Conservation (phyloP, 2,888 invertebrate species). For the Phengaris arion region DNA sequence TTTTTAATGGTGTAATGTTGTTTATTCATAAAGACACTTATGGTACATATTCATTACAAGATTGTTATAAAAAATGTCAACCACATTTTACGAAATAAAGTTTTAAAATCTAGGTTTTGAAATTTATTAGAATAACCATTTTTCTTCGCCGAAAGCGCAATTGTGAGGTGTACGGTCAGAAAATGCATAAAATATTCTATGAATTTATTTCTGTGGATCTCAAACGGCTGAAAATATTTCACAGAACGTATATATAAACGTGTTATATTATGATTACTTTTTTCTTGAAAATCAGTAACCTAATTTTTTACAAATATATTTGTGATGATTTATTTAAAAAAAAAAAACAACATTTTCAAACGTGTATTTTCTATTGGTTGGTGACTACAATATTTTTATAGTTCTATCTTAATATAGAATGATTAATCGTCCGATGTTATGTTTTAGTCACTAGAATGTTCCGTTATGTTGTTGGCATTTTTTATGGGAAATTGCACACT, state of each 20-base stretch:
- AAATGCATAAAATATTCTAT: constrained; percentile 77
- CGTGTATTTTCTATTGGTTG: too few species aligned
- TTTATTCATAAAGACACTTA: background rate
- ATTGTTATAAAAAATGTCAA: constrained; percentile 23
- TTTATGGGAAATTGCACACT: too few species aligned
- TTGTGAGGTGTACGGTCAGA: constrained; percentile 74
- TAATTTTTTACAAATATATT: too few species aligned
- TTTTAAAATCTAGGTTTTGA: constrained; percentile 27
- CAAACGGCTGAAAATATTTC: constrained; percentile 48
- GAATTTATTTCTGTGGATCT: constrained; percentile 75
- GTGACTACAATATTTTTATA: too few species aligned
- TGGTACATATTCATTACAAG: background rate
- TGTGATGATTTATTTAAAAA: too few species aligned
- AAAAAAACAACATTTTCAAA: too few species aligned
- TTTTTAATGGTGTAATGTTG: too few species aligned
- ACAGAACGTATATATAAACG: constrained; percentile 41
- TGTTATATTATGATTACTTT: constrained; percentile 32
- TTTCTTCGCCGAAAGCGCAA: constrained; percentile 53
- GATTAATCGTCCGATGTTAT: too few species aligned
- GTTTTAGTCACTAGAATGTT: too few species aligned
- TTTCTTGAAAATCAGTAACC: too few species aligned
- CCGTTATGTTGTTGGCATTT: too few species aligned
- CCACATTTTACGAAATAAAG: constrained; percentile 12
- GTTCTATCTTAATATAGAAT: too few species aligned
- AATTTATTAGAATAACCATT: constrained; percentile 31